phyloP scores from a whole-genome alignment of 2,797 vertebrate genomes.

The Malacoctenus gilli region DNA sequence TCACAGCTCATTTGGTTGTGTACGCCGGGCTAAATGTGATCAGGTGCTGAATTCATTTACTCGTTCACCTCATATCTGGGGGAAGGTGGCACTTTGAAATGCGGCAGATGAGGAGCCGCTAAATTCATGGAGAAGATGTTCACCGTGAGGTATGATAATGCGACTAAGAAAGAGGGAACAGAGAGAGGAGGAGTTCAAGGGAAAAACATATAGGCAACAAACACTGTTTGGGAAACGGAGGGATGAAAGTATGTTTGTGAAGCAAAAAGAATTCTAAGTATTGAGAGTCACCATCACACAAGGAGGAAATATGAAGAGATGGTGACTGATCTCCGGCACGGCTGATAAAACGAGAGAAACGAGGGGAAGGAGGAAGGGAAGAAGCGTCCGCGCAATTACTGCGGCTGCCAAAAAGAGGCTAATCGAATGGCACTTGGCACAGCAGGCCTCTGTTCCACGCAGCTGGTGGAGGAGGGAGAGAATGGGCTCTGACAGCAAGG shows the following conservation, averaged over 20 bases:
- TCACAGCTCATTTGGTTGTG: slow-evolving; percentile 23
- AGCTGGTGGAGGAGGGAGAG: slow-evolving; percentile 72
- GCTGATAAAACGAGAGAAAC: slow-evolving; percentile 49
- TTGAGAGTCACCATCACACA: too few species aligned
- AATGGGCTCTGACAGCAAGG: slow-evolving; percentile 64
- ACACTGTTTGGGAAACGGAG: too few species aligned
- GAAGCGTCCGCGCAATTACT: slow-evolving; percentile 69
- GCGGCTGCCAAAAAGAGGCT: slow-evolving; percentile 67
- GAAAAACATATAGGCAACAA: neutral
- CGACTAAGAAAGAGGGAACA: neutral
- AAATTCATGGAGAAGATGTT: slow-evolving; percentile 2
- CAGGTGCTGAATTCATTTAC: slow-evolving; percentile 35
- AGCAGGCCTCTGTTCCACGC: slow-evolving; percentile 58
- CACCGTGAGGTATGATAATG: neutral
- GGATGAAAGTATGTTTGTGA: too few species aligned
- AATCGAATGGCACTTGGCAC: slow-evolving; percentile 77
- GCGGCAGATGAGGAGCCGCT: slow-evolving; percentile 3
- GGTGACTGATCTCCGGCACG: slow-evolving; percentile 38
- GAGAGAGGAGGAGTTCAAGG: neutral
- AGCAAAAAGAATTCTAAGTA: too few species aligned
- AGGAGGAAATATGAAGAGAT: slow-evolving; percentile 26
- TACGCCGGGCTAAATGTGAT: slow-evolving; percentile 15
- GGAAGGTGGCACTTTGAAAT: slow-evolving; percentile 6
- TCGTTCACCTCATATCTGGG: neutral
- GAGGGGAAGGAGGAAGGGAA: slow-evolving; percentile 23